These are phyloP conservation scores for Hemichromis elongatus DNA, from an alignment of 2,113 vertebrate genomes.

Conservation along the genomic window DNA sequence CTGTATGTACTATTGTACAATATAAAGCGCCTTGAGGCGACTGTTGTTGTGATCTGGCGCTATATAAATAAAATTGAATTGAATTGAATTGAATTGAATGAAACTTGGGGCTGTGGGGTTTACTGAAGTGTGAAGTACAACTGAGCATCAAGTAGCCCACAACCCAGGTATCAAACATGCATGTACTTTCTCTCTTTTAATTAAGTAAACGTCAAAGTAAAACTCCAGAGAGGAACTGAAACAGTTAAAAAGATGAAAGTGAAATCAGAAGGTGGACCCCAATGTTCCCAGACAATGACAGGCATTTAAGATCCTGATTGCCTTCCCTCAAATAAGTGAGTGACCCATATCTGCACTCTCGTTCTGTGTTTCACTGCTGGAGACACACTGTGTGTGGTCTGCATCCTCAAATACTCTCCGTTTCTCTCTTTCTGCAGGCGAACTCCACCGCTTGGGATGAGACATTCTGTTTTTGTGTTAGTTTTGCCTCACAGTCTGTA, in stretches of 20 bases:
- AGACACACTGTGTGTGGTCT: background rate
- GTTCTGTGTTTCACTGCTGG: background rate
- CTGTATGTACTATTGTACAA: no score
- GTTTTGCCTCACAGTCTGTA: background rate
- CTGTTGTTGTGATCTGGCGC: no score
- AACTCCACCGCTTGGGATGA: background rate
- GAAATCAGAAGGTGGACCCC: background rate
- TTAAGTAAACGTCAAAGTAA: background rate
- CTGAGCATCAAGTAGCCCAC: background rate
- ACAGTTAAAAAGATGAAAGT: background rate
- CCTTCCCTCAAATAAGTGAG: background rate
- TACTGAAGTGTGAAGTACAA: background rate
- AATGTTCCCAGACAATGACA: background rate
- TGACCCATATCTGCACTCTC: background rate
- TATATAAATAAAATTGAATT: no score
- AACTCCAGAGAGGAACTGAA: background rate
- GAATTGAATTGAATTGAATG: no score
- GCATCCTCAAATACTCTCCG: background rate
- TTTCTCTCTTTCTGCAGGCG: background rate
- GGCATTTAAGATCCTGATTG: background rate
- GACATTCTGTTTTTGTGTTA: background rate
- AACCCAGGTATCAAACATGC: background rate
- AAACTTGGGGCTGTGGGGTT: background rate
- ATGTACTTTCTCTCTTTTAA: background rate
- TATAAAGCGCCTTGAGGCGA: no score